These are phyloP conservation scores for Drosophila kanekoi DNA, from an alignment of 2,888 invertebrate species.

Conservation along the genomic window DNA sequence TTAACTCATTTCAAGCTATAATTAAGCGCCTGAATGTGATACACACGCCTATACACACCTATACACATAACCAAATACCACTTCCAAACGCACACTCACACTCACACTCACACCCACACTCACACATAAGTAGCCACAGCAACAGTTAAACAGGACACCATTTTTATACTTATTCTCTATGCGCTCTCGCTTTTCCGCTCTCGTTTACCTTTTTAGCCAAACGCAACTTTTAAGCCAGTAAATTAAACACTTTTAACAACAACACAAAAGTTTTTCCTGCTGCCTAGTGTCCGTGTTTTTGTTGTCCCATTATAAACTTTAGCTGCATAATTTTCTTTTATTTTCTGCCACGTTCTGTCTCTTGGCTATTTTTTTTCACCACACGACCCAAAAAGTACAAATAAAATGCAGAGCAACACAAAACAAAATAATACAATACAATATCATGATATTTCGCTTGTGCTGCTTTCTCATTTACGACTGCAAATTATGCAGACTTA, in stretches of 20 bases:
- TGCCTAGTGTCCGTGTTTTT: conserved; percentile 47
- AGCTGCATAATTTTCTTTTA: conserved; percentile 54
- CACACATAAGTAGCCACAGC: conserved; percentile 43
- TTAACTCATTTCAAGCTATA: conserved; percentile 54
- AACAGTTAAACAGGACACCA: conserved; percentile 65
- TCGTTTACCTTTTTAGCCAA: conserved; percentile 59
- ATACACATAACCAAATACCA: conserved; percentile 21
- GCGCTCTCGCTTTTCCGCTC: conserved; percentile 47
- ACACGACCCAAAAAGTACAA: conserved; percentile 60
- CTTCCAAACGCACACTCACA: conserved; percentile 24
- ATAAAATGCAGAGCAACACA: conserved; percentile 29
- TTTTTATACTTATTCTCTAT: conserved; percentile 49
- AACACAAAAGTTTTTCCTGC: conserved; percentile 66
- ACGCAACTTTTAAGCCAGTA: conserved; percentile 78
- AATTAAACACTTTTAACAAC: conserved; percentile 77
- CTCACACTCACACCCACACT: not conserved
- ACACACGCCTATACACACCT: conserved; percentile 6
- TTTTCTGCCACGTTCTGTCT: conserved; percentile 20
- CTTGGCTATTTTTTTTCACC: conserved; percentile 12
- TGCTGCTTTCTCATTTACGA: conserved; percentile 62
- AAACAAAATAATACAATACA: conserved; percentile 34
- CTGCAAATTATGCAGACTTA: conserved; percentile 58
- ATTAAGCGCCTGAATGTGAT: conserved; percentile 44
- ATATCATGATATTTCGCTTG: conserved; percentile 55
- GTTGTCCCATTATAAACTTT: conserved; percentile 57